phyloP scores from a whole-genome alignment of 2,113 vertebrate genomes.

The Sinocyclocheilus anophthalmus region DNA sequence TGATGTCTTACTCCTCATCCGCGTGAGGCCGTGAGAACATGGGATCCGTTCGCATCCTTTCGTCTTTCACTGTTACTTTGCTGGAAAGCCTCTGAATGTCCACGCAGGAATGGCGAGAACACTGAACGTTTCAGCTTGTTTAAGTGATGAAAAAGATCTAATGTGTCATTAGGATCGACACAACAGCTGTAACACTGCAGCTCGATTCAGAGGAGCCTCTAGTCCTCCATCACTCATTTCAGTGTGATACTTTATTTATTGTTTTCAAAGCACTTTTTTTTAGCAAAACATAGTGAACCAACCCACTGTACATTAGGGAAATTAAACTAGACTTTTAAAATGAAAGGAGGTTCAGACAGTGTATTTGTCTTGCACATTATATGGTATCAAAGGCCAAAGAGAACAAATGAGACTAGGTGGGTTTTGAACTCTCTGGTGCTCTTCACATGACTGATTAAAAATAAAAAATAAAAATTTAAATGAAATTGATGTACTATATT shows the following conservation, averaged over 20 bases:
- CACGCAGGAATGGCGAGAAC: neutral
- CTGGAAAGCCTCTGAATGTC: neutral
- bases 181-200: neutral
- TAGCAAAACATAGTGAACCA: neutral
- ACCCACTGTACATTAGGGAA: neutral
- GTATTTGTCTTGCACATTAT: neutral
- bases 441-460: too few relatives aligned
- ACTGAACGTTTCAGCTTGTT: neutral
- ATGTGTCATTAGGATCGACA: neutral
- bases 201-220: neutral
- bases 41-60: neutral
- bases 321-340: neutral
- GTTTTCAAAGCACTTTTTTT: too few relatives aligned
- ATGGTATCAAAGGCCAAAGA: neutral
- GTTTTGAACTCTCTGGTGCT: too few relatives aligned
- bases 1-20: neutral
- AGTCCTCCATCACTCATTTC: neutral
- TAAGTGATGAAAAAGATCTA: neutral
- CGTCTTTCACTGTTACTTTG: neutral
- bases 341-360: neutral
- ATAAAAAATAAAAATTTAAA: too few relatives aligned
- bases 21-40: neutral
- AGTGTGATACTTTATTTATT: neutral
- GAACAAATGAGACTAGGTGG: neutral
- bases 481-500: too few relatives aligned